Evolutionary conservation across 1,140 invertebrate species (phyloP).

Genomic region (Penaeus japonicus): DNA sequence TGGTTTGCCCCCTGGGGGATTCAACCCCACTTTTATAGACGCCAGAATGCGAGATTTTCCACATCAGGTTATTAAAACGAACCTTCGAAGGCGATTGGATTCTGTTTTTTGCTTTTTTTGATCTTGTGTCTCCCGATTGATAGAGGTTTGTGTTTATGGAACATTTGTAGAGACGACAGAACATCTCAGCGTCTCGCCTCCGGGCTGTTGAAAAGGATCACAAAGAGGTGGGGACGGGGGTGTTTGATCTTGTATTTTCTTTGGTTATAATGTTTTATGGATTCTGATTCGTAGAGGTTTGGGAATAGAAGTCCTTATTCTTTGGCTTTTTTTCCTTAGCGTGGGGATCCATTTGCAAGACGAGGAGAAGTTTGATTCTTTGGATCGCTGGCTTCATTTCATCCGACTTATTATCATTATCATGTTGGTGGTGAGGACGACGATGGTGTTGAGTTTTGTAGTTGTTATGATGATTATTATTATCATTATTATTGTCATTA

Average conservation of each 20-base stretch:
- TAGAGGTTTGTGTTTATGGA: neutral
- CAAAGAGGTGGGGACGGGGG: slow-evolving; percentile 13
- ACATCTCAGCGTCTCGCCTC: neutral
- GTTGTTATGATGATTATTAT: too few relatives aligned
- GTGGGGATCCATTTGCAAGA: too few relatives aligned
- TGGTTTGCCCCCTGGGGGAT: slow-evolving; percentile 27
- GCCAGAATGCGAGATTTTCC: neutral
- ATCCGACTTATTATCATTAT: too few relatives aligned
- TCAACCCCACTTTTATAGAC: neutral
- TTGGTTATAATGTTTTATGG: slow-evolving; percentile 41
- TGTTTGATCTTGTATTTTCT: slow-evolving; percentile 31
- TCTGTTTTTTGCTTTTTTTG: neutral
- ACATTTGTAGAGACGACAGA: neutral
- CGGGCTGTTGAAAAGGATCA: slow-evolving; percentile 6
- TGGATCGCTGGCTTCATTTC: too few relatives aligned
- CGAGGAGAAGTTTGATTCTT: too few relatives aligned
- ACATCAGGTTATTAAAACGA: slow-evolving; percentile 41
- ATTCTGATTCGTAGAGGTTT: slow-evolving; percentile 17
- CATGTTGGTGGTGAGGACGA: too few relatives aligned
- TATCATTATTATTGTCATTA: too few relatives aligned
- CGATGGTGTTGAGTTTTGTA: too few relatives aligned
- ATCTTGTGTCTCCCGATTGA: neutral
- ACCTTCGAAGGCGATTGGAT: neutral
- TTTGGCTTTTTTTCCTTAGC: too few relatives aligned
- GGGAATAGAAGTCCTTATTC: neutral